These are phyloP conservation scores for Drosophila saltans DNA, from an alignment of 1,140 invertebrate genomes.

Conservation along the genomic window DNA sequence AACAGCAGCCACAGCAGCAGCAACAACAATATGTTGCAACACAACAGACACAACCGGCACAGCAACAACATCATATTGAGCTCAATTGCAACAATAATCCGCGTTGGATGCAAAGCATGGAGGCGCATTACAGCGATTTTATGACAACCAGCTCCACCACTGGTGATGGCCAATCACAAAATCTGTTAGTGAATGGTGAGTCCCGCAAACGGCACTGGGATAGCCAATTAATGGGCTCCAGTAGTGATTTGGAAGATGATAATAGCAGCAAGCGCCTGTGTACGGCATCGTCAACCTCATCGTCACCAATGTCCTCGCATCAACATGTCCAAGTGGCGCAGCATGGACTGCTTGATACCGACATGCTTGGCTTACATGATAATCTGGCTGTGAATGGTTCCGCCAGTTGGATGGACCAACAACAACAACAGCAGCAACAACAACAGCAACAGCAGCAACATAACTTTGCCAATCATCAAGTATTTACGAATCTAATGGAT, in stretches of 20 bases:
- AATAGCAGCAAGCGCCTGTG: constrained; percentile 73
- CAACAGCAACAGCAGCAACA: constrained; percentile 67
- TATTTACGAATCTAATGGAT: constrained; percentile 60
- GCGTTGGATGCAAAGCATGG: constrained; percentile 81
- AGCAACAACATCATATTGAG: constrained; percentile 75
- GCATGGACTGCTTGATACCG: constrained; percentile 69
- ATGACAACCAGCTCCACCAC: constrained; percentile 49
- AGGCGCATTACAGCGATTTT: constrained; percentile 74
- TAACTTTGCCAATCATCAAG: constrained; percentile 59
- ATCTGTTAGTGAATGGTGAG: constrained; percentile 54
- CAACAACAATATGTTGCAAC: constrained; percentile 33
- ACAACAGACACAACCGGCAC: constrained; percentile 31
- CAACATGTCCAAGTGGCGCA: constrained; percentile 61
- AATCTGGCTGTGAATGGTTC: constrained; percentile 57
- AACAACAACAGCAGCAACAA: constrained; percentile 67
- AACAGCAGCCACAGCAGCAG: constrained; percentile 31
- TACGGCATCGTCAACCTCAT: constrained; percentile 65
- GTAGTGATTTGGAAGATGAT: constrained; percentile 70
- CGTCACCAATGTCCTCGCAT: constrained; percentile 70
- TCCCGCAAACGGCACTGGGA: constrained; percentile 78
- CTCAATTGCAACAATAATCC: constrained; percentile 77
- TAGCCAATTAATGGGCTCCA: constrained; percentile 69
- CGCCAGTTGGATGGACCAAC: constrained; percentile 54
- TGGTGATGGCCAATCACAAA: constrained; percentile 43
- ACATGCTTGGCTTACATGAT: constrained; percentile 67